Conservation (phyloP, 1,140 invertebrate species). For the Daktulosphaira vitifoliae region DNA sequence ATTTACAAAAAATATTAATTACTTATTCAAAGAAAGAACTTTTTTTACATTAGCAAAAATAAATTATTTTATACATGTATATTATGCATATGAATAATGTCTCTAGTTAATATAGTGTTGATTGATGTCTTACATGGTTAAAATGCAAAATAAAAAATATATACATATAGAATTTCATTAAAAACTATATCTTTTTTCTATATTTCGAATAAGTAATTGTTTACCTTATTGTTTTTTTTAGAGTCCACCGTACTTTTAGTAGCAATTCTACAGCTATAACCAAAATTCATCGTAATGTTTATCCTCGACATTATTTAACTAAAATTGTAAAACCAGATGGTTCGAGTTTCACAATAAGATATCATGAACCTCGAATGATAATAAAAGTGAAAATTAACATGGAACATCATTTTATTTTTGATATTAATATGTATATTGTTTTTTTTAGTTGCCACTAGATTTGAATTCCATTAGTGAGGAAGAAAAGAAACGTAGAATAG, state of each 20-base stretch:
- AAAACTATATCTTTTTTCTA: too few species aligned
- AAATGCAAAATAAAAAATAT: too few species aligned
- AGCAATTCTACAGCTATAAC: conserved; percentile 59
- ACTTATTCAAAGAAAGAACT: too few species aligned
- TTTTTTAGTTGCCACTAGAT: conserved; percentile 66
- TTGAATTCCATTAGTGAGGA: conserved; percentile 57
- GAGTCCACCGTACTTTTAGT: conserved; percentile 43
- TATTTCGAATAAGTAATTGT: too few species aligned
- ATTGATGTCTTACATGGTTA: too few species aligned
- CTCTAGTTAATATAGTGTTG: too few species aligned
- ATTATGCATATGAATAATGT: too few species aligned
- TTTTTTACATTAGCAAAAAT: too few species aligned
- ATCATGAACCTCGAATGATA: conserved; percentile 72
- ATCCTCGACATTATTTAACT: conserved; percentile 64
- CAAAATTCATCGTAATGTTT: conserved; percentile 59
- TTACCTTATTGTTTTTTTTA: too few species aligned
- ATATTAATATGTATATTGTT: conserved; percentile 38
- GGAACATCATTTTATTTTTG: neutral
- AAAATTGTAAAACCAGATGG: conserved; percentile 70
- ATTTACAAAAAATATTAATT: too few species aligned
- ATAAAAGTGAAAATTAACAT: conserved; percentile 56
- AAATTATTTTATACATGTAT: too few species aligned
- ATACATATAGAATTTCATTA: too few species aligned
- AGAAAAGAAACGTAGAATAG: conserved; percentile 55
- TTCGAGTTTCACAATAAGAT: conserved; percentile 68